Evolutionary conservation across 2,797 vertebrate species (phyloP).

Genomic region (Leptoclinus maculatus): DNA sequence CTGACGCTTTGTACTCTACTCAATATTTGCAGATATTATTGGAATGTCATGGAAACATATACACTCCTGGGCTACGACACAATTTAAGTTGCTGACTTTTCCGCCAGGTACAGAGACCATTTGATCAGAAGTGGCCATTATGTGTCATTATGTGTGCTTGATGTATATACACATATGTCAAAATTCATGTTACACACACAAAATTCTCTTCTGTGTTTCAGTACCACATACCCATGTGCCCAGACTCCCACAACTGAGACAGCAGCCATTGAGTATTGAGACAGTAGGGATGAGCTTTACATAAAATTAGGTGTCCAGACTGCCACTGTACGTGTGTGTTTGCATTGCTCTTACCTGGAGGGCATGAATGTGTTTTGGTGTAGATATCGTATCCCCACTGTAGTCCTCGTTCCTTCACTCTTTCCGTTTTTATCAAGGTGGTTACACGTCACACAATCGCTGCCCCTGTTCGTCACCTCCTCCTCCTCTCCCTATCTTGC

Average conservation of each 20-base stretch:
- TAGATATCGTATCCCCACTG: conserved; percentile 25
- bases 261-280: conserved; percentile 20
- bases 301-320: conserved; percentile 33
- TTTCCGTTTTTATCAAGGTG: conserved; percentile 53
- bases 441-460: conserved; percentile 41
- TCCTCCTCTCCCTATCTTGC: conserved; percentile 59
- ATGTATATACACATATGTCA: neutral
- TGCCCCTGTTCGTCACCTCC: conserved; percentile 49
- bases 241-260: conserved; percentile 12
- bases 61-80: neutral
- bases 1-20: neutral
- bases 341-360: conserved; percentile 20
- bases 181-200: neutral
- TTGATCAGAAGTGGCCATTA: neutral
- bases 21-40: neutral
- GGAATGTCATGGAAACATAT: neutral
- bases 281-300: conserved; percentile 20
- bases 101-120: neutral
- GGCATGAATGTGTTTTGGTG: conserved; percentile 35
- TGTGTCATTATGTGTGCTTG: neutral
- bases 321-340: conserved; percentile 17
- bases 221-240: neutral
- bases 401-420: conserved; percentile 25
- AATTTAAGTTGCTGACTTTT: neutral
- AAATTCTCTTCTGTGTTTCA: neutral